Percentiles rank a stretch among this genome's conserved stretches.
Conservation (phyloP, 2,888 invertebrate genomes). For the Philonicus albiceps region DNA sequence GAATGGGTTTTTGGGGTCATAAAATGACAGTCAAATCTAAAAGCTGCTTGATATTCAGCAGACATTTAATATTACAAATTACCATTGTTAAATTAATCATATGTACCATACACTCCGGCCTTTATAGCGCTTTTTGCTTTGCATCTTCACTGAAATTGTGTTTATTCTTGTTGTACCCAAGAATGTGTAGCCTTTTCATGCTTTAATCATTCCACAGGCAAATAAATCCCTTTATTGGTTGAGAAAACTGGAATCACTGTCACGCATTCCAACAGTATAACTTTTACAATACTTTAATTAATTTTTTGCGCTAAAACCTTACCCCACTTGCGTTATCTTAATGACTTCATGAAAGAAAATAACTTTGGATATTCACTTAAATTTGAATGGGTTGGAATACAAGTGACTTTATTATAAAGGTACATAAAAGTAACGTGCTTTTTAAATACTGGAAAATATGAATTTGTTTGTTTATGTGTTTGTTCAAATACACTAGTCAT, state of each 20-base stretch:
- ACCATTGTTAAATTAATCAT: constrained; percentile 42
- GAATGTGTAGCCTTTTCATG: neutral
- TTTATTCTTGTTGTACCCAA: neutral
- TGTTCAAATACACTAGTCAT: no score
- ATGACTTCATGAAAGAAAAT: no score
- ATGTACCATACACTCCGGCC: neutral
- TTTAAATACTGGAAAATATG: no score
- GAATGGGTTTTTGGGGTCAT: constrained; percentile 41
- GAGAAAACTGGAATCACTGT: neutral
- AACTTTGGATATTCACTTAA: no score
- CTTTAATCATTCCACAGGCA: neutral
- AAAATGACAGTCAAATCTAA: constrained; percentile 42
- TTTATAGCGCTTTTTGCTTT: neutral
- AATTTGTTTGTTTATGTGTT: no score
- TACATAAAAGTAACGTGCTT: no score
- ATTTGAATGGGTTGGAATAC: no score
- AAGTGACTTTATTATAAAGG: no score
- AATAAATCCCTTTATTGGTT: neutral
- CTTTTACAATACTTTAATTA: neutral
- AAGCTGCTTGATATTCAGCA: constrained; percentile 40
- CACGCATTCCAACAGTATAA: neutral
- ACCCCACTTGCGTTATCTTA: no score
- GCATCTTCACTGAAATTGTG: neutral
- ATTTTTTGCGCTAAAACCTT: neutral
- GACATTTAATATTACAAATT: constrained; percentile 45